Conservation (phyloP, 2,797 vertebrate genomes). For the Anguilla megastoma region DNA sequence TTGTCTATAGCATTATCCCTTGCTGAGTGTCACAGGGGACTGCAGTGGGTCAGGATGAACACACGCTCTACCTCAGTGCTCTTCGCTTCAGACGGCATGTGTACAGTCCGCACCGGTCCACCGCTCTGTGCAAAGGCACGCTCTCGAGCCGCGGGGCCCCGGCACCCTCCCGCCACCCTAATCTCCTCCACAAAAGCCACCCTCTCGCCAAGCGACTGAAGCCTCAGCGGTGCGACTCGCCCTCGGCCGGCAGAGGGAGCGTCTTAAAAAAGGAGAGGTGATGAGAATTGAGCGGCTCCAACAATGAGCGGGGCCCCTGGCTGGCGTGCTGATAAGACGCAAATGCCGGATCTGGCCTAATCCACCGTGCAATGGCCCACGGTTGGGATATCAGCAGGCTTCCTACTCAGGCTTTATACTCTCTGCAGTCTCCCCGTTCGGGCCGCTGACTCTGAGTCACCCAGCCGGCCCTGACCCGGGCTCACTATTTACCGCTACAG, state of each 20-base stretch:
- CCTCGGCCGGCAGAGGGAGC: not conserved
- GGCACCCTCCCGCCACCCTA: not conserved
- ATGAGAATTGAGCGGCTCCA: not conserved
- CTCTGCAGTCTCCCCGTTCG: not conserved
- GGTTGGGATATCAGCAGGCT: not conserved
- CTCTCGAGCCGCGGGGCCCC: not conserved
- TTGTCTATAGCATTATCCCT: not conserved
- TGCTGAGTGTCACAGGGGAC: not conserved
- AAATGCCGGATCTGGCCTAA: not conserved
- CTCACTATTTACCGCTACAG: not conserved
- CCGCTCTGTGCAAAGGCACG: not conserved
- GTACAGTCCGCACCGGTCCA: not conserved
- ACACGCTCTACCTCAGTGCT: not conserved
- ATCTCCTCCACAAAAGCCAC: not conserved
- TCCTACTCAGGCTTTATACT: not conserved
- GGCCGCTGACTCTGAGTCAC: not conserved
- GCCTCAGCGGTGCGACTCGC: not conserved
- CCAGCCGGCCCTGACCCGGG: not conserved
- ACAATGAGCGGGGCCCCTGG: not conserved
- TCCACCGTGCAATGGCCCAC: not conserved
- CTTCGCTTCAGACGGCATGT: not conserved
- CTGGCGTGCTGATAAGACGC: not conserved
- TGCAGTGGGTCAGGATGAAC: not conserved
- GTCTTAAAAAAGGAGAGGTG: slow-evolving; percentile 1
- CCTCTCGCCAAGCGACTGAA: not conserved